Conservation (phyloP, 2,888 invertebrate species). For the Agrochola lota region DNA sequence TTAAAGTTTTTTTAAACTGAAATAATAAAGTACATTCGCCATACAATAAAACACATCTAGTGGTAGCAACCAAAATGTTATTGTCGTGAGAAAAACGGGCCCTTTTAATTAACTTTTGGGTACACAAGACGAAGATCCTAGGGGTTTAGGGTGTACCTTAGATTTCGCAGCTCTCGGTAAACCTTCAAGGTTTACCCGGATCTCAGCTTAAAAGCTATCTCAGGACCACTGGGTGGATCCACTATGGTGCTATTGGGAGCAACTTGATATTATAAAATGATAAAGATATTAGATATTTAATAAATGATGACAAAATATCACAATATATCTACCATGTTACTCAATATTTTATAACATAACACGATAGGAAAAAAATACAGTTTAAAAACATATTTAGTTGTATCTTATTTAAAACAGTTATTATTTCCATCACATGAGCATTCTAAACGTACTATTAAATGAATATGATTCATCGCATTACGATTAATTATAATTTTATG, state of each 20-base stretch:
- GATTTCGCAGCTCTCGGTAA: slow-evolving; percentile 53
- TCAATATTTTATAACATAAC: background rate
- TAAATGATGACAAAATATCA: slow-evolving; percentile 1
- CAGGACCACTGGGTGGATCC: slow-evolving; percentile 34
- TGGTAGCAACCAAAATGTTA: slow-evolving; percentile 6
- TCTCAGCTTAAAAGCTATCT: slow-evolving; percentile 45
- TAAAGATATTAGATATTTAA: background rate
- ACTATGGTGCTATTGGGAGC: slow-evolving; percentile 38
- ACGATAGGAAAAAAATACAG: background rate
- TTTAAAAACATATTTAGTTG: background rate
- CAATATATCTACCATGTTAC: background rate
- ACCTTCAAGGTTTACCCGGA: slow-evolving; percentile 56
- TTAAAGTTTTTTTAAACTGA: slow-evolving; percentile 1
- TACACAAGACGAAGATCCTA: slow-evolving; percentile 54
- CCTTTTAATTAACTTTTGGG: slow-evolving; percentile 60
- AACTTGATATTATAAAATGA: slow-evolving; percentile 24
- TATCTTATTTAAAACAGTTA: background rate
- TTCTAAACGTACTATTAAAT: background rate
- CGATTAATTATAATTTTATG: slow-evolving; percentile 7
- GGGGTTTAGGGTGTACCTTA: slow-evolving; percentile 57
- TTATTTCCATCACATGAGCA: background rate
- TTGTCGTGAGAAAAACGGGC: slow-evolving; percentile 23
- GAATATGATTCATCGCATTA: background rate
- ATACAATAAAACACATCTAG: slow-evolving; percentile 15
- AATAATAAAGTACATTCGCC: background rate